A percentile compares a stretch with the other conserved stretches of the same genome.
Conservation (phyloP, 2,113 vertebrate genomes). For the Nothobranchius kuhntae region DNA sequence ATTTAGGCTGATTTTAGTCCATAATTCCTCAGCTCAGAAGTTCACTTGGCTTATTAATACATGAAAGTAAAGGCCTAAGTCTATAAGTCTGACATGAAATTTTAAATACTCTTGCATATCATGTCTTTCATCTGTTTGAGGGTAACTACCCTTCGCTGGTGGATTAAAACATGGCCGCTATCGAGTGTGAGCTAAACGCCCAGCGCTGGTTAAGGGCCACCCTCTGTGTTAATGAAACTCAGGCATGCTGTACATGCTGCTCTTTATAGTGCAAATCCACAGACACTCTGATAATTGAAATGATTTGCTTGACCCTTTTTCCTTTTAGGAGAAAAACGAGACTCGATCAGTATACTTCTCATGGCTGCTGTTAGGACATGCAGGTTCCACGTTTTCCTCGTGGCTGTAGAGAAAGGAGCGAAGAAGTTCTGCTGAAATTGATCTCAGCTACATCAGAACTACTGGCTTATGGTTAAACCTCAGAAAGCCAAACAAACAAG, state of each 20-base stretch:
- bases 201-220: constrained; percentile 58
- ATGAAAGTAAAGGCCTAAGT: constrained; percentile 80
- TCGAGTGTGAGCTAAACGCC: constrained; percentile 58
- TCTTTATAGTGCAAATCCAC: constrained; percentile 64
- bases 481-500: too few relatives aligned
- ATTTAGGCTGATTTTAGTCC: constrained; percentile 78
- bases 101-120: constrained; percentile 76
- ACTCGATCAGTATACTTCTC: constrained; percentile 48
- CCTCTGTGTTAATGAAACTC: constrained; percentile 59
- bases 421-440: neutral
- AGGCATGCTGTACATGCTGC: constrained; percentile 37
- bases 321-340: constrained; percentile 50
- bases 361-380: constrained; percentile 36
- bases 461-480: too few relatives aligned
- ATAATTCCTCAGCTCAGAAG: constrained; percentile 78
- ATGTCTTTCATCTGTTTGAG: constrained; percentile 76
- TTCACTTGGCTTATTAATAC: constrained; percentile 79
- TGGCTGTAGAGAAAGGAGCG: constrained; percentile 2
- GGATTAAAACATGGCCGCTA: constrained; percentile 65
- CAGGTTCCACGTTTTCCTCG: constrained; percentile 9
- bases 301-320: constrained; percentile 65
- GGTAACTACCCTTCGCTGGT: constrained; percentile 63
- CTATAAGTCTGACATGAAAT: constrained; percentile 78
- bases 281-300: constrained; percentile 58
- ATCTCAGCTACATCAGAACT: neutral